Base-by-base conservation (phyloP, 2,888 invertebrate genomes). In the Trimorus sp. region DNA sequence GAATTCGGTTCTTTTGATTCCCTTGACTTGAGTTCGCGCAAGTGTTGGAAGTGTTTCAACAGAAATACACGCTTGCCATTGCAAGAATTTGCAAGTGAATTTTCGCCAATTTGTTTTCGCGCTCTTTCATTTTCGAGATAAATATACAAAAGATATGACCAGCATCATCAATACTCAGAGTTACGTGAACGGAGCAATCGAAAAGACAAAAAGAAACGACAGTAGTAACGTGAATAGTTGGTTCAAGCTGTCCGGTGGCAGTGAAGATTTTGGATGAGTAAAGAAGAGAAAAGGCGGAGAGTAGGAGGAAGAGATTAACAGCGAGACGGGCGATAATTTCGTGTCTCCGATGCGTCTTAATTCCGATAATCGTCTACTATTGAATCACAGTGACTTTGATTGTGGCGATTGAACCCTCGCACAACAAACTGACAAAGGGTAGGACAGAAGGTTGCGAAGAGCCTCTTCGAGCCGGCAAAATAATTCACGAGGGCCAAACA, bases 381-480 rank as follows among this genome's bases (percentile, higher is more conserved):
- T 77, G 79, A 79, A 83, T 83, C 83, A 83, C 83, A 79, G 83
- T 83, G 59, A 83, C 83, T 83, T 83, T 83, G 83, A 83, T 83
- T 83, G 69, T 83, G 73, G 76, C 83, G 65, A 73, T 65, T 76
- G 53, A 56, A 69, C 73, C 76, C 74, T 76, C 79, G 79, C 26
- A 26, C 26, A 26, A 26, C 26, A 26, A 42, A 62, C 38, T 8
- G 48, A 14, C 7, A 48, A 66, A 63, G 53, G 26, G 62, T 68
- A 62, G 26, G 26, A 15, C 37, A 69, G 62, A 58, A 53, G 70
- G 16, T 38, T 53, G 56, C 49, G 37, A 56, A 54, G 56, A 81
- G 81, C 81, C 81, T 81, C 76, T 76, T 77, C 62, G 40, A 76
- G 76, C 76, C 63, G 54, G 36, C 36, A n/a, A 80, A 60, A 65